A percentile compares a stretch with the other conserved stretches of the same genome.
These are phyloP conservation scores for Platycercus adscitus DNA, from an alignment of 2,113 vertebrate genomes.

Conservation along the genomic window DNA sequence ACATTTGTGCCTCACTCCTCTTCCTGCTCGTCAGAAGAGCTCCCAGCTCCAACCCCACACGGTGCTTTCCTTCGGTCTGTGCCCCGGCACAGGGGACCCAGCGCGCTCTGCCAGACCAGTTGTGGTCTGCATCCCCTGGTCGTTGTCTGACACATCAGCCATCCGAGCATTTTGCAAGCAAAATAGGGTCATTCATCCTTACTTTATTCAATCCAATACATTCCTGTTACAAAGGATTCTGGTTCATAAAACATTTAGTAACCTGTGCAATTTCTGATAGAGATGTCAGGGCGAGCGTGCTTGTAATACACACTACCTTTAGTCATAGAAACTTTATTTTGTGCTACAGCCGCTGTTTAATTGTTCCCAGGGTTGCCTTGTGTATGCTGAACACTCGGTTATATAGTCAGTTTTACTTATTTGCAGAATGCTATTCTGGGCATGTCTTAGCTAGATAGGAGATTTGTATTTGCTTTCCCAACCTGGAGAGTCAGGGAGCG, in stretches of 20 bases:
- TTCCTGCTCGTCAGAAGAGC: not conserved
- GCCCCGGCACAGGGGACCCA: accelerated
- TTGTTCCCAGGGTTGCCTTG: not conserved
- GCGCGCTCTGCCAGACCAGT: accelerated
- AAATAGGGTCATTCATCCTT: not conserved
- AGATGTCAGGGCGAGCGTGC: not conserved
- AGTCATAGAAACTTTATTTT: not conserved
- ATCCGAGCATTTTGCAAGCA: not conserved
- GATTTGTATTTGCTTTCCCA: slow-evolving; percentile 52
- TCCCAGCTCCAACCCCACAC: not conserved
- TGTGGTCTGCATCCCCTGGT: not conserved
- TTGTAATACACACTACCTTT: not conserved
- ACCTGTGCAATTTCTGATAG: not conserved
- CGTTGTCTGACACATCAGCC: not conserved
- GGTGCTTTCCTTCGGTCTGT: not conserved
- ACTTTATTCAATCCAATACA: accelerated
- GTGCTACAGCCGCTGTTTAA: not conserved
- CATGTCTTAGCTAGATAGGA: slow-evolving; percentile 26
- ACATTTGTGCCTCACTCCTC: not conserved
- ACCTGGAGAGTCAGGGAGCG: slow-evolving; percentile 21
- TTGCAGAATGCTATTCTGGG: slow-evolving; percentile 39
- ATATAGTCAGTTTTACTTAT: slow-evolving; percentile 18
- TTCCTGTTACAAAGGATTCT: not conserved
- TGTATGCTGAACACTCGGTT: not conserved
- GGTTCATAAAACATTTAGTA: not conserved